Evolutionary conservation across 1,140 invertebrate genomes (phyloP), one percentile per base, ranked within the genome.

Genomic region (Aplysia californica): DNA sequence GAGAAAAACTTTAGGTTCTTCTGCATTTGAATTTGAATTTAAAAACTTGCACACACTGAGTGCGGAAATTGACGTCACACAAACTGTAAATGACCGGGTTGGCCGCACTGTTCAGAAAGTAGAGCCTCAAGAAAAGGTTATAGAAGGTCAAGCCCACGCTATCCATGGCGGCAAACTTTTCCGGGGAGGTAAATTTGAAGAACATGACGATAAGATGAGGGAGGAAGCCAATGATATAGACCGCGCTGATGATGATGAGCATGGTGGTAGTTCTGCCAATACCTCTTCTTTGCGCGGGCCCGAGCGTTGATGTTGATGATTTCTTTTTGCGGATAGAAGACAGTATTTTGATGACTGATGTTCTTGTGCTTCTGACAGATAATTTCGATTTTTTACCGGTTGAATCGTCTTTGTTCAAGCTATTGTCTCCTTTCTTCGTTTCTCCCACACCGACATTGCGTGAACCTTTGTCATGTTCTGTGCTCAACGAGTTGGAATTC

Each of bases 61-160:
- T 64, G 31, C 83, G 68, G 68, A 84, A 84, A 26, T 80, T 81
- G 20, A 65, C 59, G 61, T 77, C 76, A 71, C 80, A 82, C 18
- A 83, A 75, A 59, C 83, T 79, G 55, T 84, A 84, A 31, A 84
- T 82, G 23, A 84, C 78, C 18, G 83, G 80, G 71, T 84, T 84
- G 38, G 79, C 81, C 33, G 78, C 79, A 74, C 80, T 82, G 78
- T 84, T 84, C 36, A 84, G 79, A 33, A 84, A 82, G 72, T 83
- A 84, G 10, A 80, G 77, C 44, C 83, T 77, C 0, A 83, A 56
- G 26, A 80, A 76, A 41, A 84, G 59, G 38, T 82, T 82, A n/a
- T 75, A 66, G 4, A 66, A 2, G 1, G 61, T 33, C 29, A 41
- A 67, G 31, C 15, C 75, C 68, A 21, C 56, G 58, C 35, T 76